Percentiles rank a stretch among this genome's conserved stretches.
Evolutionary conservation across 2,888 invertebrate genomes (phyloP).

Genomic region (Lymantria dispar): DNA sequence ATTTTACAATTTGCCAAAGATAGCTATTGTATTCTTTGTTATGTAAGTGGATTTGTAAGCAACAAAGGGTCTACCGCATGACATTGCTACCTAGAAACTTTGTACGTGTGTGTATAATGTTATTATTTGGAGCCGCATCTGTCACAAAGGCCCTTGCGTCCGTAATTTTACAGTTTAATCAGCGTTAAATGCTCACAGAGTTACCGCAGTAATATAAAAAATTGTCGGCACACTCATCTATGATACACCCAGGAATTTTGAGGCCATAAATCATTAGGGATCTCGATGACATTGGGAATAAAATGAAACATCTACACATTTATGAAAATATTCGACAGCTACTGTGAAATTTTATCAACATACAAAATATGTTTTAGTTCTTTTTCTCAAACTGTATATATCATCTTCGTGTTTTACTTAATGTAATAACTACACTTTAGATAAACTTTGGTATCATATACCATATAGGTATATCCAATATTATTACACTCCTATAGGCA

Average conservation of each 20-base stretch:
- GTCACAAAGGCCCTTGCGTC: constrained; percentile 76
- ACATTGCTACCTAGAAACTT: constrained; percentile 58
- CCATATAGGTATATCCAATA: too few relatives aligned
- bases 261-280: constrained; percentile 66
- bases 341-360: not conserved
- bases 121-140: constrained; percentile 79
- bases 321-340: not conserved
- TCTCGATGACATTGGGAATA: constrained; percentile 61
- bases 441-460: too few relatives aligned
- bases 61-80: constrained; percentile 67
- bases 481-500: too few relatives aligned
- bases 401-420: too few relatives aligned
- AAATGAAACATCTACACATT: constrained; percentile 28
- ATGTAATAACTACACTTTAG: too few relatives aligned
- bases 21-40: constrained; percentile 69
- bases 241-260: constrained; percentile 57
- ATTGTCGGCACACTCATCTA: constrained; percentile 42
- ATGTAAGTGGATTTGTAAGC: constrained; percentile 71
- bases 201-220: constrained; percentile 65
- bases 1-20: constrained; percentile 81
- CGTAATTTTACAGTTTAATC: constrained; percentile 82
- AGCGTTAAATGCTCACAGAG: constrained; percentile 79
- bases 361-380: not conserved
- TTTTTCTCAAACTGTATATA: too few relatives aligned
- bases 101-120: constrained; percentile 74